phyloP scores from a whole-genome alignment of 1,140 invertebrate genomes.

The Papilio polyxenes region DNA sequence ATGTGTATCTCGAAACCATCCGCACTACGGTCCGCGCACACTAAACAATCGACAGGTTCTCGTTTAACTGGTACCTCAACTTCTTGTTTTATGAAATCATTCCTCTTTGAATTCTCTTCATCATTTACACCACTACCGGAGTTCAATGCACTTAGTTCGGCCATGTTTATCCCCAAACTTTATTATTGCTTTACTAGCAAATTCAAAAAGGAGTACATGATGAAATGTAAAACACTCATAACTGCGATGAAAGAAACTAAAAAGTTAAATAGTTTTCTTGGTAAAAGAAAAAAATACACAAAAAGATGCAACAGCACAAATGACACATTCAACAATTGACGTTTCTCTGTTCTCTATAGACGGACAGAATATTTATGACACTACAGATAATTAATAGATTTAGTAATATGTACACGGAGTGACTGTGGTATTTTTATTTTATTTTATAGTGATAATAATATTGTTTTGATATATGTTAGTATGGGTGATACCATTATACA shows the following conservation, averaged over 20 bases:
- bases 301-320: slow-evolving; percentile 36
- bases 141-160: slow-evolving; percentile 57
- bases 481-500: too few species aligned
- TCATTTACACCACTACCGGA: slow-evolving; percentile 44
- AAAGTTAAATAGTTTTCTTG: slow-evolving; percentile 37
- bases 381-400: background rate
- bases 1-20: slow-evolving; percentile 57
- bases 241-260: slow-evolving; percentile 29
- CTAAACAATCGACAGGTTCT: slow-evolving; percentile 65
- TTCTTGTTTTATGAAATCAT: slow-evolving; percentile 61
- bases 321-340: slow-evolving; percentile 44
- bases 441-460: too few species aligned
- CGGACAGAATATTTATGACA: slow-evolving; percentile 1
- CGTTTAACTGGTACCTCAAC: slow-evolving; percentile 60
- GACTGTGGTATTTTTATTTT: too few species aligned
- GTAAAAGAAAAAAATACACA: slow-evolving; percentile 44
- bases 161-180: slow-evolving; percentile 46
- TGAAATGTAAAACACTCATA: slow-evolving; percentile 38
- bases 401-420: background rate
- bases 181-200: slow-evolving; percentile 7
- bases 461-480: too few species aligned
- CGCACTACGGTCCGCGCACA: slow-evolving; percentile 56
- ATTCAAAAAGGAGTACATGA: slow-evolving; percentile 26
- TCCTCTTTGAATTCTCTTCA: slow-evolving; percentile 29
- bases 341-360: slow-evolving; percentile 21